Base-by-base conservation (phyloP, 2,113 vertebrate species). In the Paedocypris sp. region DNA sequence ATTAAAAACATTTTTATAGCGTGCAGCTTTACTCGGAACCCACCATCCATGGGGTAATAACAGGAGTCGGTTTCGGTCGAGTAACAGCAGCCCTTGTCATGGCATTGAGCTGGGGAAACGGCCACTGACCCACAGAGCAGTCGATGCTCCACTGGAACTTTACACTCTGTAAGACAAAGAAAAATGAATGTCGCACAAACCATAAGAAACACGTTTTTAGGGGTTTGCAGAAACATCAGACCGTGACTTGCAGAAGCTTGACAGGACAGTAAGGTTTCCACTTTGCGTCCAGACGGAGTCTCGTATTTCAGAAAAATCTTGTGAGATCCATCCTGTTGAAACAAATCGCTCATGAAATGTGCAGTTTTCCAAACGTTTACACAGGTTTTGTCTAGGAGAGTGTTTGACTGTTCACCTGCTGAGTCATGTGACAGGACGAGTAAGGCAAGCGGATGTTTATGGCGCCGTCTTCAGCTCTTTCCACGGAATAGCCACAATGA, bases 1-100 rank as follows among this genome's bases (percentile, higher is more conserved):
- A n/a, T n/a, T n/a, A n/a, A n/a, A n/a, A n/a, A n/a, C n/a, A n/a
- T n/a, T n/a, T n/a, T n/a, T n/a, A n/a, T n/a, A n/a, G n/a, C n/a
- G n/a, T n/a, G n/a, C n/a, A n/a, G n/a, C n/a, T n/a, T n/a, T n/a
- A n/a, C n/a, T n/a, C n/a, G n/a, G n/a, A n/a, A n/a, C 80, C 79
- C 67, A 86, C 85, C 83, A 51, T 87, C 82, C 82, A 85, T 82
- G 58, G 79, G 78, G 76, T 86, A 85, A 73, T 78, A 82, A 71
- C 85, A 87, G 33, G 70, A 60, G 26, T 60, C 73, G 51, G 70
- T 71, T 3, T 66, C 19, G 48, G 66, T 56, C 67, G 25, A 71
- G 73, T 73, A 85, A 75, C 85, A 87, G 77, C 85, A 87, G 66
- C 81, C 84, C 73, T 78, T 62, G 29, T 76, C 68, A 65, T 69